Conservation (phyloP, 2,113 vertebrate species). For the Beaufortia kweichowensis region DNA sequence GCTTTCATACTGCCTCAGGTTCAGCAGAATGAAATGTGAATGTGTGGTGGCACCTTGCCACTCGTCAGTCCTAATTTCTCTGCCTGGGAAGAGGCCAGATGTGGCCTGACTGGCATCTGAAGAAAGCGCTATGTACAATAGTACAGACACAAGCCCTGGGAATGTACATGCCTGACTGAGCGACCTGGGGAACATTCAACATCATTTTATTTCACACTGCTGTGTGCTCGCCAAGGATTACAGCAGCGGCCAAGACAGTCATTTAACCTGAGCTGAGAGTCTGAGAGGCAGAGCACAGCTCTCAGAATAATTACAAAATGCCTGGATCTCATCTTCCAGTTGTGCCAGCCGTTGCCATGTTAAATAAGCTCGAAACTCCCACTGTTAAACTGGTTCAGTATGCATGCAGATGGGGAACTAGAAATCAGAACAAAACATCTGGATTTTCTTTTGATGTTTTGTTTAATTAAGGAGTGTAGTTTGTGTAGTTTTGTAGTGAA, state of each 20-base stretch:
- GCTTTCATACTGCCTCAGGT: conserved; percentile 2
- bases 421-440: background rate
- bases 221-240: conserved; percentile 58
- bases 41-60: conserved; percentile 11
- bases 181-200: conserved; percentile 56
- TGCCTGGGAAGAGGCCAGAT: conserved; percentile 30
- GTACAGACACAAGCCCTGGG: conserved; percentile 13
- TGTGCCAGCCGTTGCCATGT: conserved; percentile 41
- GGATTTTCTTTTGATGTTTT: background rate
- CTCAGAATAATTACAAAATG: conserved; percentile 63
- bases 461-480: background rate
- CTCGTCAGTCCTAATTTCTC: conserved; percentile 15
- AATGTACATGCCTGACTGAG: conserved; percentile 23
- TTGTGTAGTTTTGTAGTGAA: background rate
- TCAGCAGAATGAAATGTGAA: conserved; percentile 23
- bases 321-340: conserved; percentile 55
- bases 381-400: background rate
- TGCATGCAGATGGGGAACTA: background rate
- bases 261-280: conserved; percentile 59
- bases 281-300: conserved; percentile 49
- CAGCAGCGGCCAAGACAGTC: conserved; percentile 59
- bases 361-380: conserved; percentile 25
- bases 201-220: conserved; percentile 63
- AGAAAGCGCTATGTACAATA: conserved; percentile 20
- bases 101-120: conserved; percentile 16